Base-by-base conservation (phyloP, 1,140 invertebrate genomes). In the Drosophila varians region DNA sequence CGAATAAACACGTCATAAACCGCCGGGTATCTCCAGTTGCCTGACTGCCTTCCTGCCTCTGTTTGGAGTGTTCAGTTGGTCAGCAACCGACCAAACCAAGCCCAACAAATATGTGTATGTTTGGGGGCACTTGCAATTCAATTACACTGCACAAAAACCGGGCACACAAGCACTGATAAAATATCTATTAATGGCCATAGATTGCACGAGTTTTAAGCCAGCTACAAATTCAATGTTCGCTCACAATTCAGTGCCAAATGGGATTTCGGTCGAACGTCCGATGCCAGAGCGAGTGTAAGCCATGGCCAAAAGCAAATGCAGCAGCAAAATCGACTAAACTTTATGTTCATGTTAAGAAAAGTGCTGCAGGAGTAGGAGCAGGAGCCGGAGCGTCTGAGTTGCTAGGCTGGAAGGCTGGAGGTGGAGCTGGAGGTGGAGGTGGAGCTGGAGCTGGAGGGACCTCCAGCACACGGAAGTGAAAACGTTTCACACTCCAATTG, bases 401-500 rank as follows among this genome's bases (percentile, higher is more conserved):
- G 14, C 5, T 9, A 16, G 1, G 36, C 23, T n/a, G n/a, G n/a
- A n/a, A n/a, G n/a, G n/a, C n/a, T n/a, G 47, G 9, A 12, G 55
- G n/a, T 8, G 8, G 25, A 26, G 54, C 40, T 2, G 25, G n/a
- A 53, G 57, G 57, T 28, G 53, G n/a, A n/a, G n/a, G n/a, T n/a
- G n/a, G n/a, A n/a, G n/a, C n/a, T n/a, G n/a, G n/a, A n/a, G n/a
- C n/a, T n/a, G n/a, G n/a, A n/a, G n/a, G n/a, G n/a, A n/a, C 19
- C 46, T 25, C 14, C 31, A 58, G 45, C 77, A 86, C 76, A 86
- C 76, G 82, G 80, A 86, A 86, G 82, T 82, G 80, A 86, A 86
- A 86, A 87, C 80, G 82, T 86, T 86, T 86, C 77, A 80, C 82
- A 87, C 80, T 87, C 80, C 82, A 86, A 82, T 86, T 86, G 80